These are phyloP conservation scores for Phortica magna DNA, from an alignment of 2,888 invertebrate genomes.

Conservation along the genomic window DNA sequence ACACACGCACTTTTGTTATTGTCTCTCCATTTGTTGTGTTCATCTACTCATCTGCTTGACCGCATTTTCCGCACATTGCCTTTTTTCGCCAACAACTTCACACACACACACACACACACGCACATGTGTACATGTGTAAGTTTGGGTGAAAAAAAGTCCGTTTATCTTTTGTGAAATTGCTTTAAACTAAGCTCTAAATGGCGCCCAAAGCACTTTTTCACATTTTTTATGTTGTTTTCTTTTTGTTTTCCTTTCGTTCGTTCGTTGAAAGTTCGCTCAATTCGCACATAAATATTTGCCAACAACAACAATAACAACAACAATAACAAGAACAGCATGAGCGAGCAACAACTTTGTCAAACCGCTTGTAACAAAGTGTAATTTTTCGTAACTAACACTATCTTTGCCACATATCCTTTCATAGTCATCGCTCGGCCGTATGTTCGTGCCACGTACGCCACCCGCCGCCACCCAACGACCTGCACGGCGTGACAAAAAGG, in stretches of 20 bases:
- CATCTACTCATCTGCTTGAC: constrained; percentile 44
- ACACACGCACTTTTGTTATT: constrained; percentile 9
- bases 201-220: constrained; percentile 65
- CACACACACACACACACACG: not conserved
- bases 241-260: not conserved
- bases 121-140: constrained; percentile 53
- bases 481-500: constrained; percentile 5
- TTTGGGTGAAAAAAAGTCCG: constrained; percentile 33
- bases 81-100: constrained; percentile 54
- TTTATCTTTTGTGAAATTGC: constrained; percentile 53
- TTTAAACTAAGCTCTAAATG: constrained; percentile 69
- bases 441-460: constrained; percentile 31
- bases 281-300: constrained; percentile 29
- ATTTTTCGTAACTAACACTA: constrained; percentile 67
- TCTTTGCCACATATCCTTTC: constrained; percentile 55
- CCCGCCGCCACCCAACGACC: constrained; percentile 30
- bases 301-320: constrained; percentile 21
- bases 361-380: constrained; percentile 69
- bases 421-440: not conserved
- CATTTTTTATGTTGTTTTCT: constrained; percentile 5
- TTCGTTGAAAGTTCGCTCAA: constrained; percentile 15
- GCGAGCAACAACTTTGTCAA: constrained; percentile 74
- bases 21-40: constrained; percentile 25
- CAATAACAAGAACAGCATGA: constrained; percentile 17
- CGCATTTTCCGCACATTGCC: constrained; percentile 65